Base-by-base conservation (phyloP, 2,888 invertebrate species). In the Pterostichus niger region DNA sequence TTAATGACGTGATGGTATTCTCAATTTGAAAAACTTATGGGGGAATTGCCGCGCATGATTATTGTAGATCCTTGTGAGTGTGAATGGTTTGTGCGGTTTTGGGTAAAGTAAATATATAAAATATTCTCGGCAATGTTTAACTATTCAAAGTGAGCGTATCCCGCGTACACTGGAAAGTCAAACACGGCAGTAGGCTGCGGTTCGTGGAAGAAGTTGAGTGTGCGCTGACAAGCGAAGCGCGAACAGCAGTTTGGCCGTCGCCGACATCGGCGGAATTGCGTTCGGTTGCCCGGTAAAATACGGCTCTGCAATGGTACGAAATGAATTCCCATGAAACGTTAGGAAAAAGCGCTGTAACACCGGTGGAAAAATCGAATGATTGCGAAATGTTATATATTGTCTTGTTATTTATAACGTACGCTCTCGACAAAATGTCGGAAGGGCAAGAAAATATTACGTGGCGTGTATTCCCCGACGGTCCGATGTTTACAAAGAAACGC, bases 351-450 rank as follows among this genome's bases (percentile, higher is more conserved):
- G 46, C n/a, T 49, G 71, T 46, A 44, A 61, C 46, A 24, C 78
- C 78, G 44, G 35, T 61, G 78, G 61, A 80, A 80, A 80, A 64
- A 77, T 77, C 77, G 64, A 83, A 77, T 83, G 77, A 83, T 83
- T 83, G 76, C 68, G 77, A 83, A 83, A 83, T 77, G 83, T 83
- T 83, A 77, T 83, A 83, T 83, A 83, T 83, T 83, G 83, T 83
- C 52, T 83, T 77, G 83, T 83, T 83, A 83, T 83, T 83, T 83
- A 83, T 77, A 83, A 64, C 83, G 54, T 46, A 54, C 64, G 46
- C 40, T 82, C 83, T 83, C 83, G 76, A 77, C 77, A 83, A 83
- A 77, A 76, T 64, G 83, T 76, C 76, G 83, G 83, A 83, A 83
- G 77, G 52, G 35, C 64, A 35, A 77, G 76, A 64, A 83, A 83